Evolutionary conservation across 2,888 invertebrate species (phyloP).

Genomic region (Apeira syringaria): DNA sequence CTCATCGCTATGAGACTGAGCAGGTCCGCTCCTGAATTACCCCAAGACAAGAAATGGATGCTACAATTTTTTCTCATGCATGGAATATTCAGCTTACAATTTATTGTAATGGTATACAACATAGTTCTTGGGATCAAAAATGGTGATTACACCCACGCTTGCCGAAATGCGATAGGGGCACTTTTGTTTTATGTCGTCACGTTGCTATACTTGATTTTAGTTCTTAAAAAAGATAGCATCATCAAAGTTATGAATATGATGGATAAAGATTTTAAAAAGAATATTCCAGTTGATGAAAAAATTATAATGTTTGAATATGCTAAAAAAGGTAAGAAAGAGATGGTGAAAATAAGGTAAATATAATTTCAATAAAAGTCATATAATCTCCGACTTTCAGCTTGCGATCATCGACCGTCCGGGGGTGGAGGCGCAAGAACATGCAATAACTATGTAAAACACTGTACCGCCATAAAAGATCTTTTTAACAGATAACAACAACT

Average conservation of each 20-base stretch:
- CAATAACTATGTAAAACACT: no score
- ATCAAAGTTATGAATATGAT: neutral
- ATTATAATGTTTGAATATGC: no score
- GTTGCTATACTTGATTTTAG: neutral
- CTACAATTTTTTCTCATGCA: neutral
- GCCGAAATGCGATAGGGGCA: neutral
- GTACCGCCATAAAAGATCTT: no score
- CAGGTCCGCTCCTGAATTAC: slow-evolving; percentile 8
- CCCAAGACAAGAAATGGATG: slow-evolving; percentile 11
- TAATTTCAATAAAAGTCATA: no score
- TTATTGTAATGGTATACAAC: neutral
- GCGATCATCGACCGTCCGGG: no score
- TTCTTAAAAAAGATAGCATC: neutral
- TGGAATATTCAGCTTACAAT: neutral
- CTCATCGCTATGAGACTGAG: neutral
- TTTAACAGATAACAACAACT: no score
- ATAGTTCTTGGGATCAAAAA: neutral
- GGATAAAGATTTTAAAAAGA: neutral
- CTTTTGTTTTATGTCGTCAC: neutral
- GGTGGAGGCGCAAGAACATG: no score
- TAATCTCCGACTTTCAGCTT: no score
- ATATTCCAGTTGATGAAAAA: neutral
- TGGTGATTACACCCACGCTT: neutral
- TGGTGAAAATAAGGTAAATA: no score
- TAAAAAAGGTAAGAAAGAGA: no score